Base-by-base conservation (phyloP, 2,797 vertebrate genomes). In the Microhierax caerulescens region DNA sequence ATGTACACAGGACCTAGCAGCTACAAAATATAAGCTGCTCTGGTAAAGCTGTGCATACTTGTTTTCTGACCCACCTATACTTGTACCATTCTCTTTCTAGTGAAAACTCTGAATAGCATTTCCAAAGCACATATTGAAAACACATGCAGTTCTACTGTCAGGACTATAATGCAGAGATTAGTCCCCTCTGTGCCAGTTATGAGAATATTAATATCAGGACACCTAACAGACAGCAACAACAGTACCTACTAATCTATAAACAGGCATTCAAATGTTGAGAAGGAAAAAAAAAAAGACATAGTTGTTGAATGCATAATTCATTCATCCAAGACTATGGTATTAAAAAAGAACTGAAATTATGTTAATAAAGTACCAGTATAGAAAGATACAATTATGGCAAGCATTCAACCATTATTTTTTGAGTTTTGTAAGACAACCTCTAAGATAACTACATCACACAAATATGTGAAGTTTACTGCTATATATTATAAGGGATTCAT, bases 21-120 rank as follows among this genome's bases (percentile, higher is more conserved):
- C 64, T 88, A 78, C 53, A 90, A 88, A 94, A 83, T 22, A 75
- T 2, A 68, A 93, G 53, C 17, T 47, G 16, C 57, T 86, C 24
- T 59, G 28, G 3, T 39, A 86, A 61, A 5, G 21, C 21, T 5
- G 1, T 4, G 7, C 0, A 1, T 45, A 48, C 28, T 41, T 79
- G 34, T 32, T 75, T 90, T 78, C 82, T 90, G 37, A 72, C 18
- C 22, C 77, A 75, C 3, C 13, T 43, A 23, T 4, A 43, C 12
- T 65, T 80, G 14, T 4, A 78, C 12, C 75, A 47, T 59, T 78
- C 12, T 59, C 28, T 59, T 86, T 67, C 36, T 45, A 80, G 16
- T 21, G n/a, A 93, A 48, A 72, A 36, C 24, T 67, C 43, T 48
- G 25, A 37, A 78, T 92, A 87, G 59, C 25, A 69, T 75, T 84